Percentiles rank a stretch among this genome's conserved stretches.
Evolutionary conservation across 2,797 vertebrate genomes (phyloP).

Genomic region (Gephyroberyx darwinii): DNA sequence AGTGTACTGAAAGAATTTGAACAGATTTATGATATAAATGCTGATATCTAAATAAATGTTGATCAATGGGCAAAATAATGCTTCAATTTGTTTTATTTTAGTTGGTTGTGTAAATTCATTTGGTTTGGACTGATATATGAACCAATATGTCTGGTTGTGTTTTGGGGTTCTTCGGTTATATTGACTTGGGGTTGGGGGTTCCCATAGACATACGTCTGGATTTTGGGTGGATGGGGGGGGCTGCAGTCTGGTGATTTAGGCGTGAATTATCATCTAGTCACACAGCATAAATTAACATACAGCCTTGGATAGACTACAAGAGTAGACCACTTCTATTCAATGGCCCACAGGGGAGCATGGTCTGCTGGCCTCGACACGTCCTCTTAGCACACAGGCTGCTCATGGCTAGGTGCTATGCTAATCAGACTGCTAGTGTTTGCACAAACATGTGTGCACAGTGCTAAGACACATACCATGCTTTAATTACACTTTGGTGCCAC

Average conservation of each 20-base stretch:
- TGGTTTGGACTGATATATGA: conserved; percentile 5
- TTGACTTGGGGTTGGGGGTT: conserved; percentile 53
- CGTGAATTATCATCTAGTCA: conserved; percentile 71
- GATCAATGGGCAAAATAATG: not conserved
- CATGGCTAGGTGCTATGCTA: conserved; percentile 75
- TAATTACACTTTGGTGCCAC: not conserved
- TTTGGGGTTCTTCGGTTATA: conserved; percentile 1
- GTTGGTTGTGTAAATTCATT: not conserved
- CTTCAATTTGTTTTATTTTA: not conserved
- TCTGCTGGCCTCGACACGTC: conserved; percentile 49
- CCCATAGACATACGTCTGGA: conserved; percentile 64
- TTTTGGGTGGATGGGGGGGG: conserved; percentile 41
- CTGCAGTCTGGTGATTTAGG: conserved; percentile 61
- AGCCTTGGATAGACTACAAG: conserved; percentile 65
- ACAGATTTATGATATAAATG: not conserved
- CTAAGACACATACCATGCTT: conserved; percentile 3
- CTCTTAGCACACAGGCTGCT: conserved; percentile 34
- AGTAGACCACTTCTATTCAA: conserved; percentile 66
- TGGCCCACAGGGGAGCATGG: conserved; percentile 64
- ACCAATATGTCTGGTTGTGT: conserved; percentile 34
- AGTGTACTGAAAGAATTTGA: not conserved
- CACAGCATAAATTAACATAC: conserved; percentile 67
- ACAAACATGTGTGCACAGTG: conserved; percentile 21
- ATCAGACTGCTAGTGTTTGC: conserved; percentile 53
- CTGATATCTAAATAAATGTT: not conserved